Conservation (phyloP, 2,113 vertebrate species). For the Malurus alboscapulatus region DNA sequence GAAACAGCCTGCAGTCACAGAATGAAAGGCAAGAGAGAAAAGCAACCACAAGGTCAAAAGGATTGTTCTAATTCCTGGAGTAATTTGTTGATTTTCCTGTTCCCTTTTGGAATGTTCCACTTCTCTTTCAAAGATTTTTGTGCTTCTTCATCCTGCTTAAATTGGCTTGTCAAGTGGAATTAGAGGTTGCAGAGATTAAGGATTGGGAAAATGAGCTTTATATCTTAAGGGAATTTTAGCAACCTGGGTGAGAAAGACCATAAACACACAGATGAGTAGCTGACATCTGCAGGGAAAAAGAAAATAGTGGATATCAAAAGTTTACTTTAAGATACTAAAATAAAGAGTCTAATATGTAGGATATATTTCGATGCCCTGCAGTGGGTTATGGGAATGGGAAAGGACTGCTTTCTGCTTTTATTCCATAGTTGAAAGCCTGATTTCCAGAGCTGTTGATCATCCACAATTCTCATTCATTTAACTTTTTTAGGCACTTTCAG, state of each 20-base stretch:
- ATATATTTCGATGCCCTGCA: not conserved
- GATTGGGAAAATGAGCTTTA: not conserved
- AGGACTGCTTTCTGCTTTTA: not conserved
- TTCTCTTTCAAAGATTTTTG: not conserved
- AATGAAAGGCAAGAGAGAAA: not conserved
- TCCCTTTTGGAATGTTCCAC: conserved; percentile 20
- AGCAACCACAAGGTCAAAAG: not conserved
- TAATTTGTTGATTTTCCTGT: conserved; percentile 7
- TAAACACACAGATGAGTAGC: not conserved
- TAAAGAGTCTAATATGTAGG: not conserved
- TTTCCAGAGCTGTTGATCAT: not conserved
- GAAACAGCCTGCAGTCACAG: not conserved
- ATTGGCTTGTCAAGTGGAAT: not conserved
- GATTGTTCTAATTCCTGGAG: not conserved
- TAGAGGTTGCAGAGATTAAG: conserved; percentile 31
- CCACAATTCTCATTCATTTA: not conserved
- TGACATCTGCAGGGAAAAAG: not conserved
- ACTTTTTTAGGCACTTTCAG: not conserved
- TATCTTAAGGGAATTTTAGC: not conserved
- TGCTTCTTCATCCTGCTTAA: not conserved
- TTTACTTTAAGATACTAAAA: not conserved
- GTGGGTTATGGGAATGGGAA: not conserved
- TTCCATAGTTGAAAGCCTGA: not conserved
- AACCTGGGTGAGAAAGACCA: not conserved
- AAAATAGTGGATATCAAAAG: not conserved